Conservation (phyloP, 2,888 invertebrate species). For the Adelognathus sp. region DNA sequence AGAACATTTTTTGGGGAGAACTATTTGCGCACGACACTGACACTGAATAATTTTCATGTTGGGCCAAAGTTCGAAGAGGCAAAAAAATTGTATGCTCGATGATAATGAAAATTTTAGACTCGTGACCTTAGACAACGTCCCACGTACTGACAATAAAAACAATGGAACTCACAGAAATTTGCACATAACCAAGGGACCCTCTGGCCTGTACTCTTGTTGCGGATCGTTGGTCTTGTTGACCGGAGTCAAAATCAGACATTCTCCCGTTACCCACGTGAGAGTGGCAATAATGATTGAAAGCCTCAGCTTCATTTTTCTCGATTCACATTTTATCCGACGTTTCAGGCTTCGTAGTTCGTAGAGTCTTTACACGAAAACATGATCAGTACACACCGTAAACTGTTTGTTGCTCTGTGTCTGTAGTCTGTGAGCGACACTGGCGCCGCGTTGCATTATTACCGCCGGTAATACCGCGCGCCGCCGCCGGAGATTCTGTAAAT, state of each 20-base stretch:
- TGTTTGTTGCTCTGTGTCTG: neutral
- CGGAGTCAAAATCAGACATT: slow-evolving; percentile 59
- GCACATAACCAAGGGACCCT: slow-evolving; percentile 88
- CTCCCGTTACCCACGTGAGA: slow-evolving; percentile 21
- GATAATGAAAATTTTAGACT: neutral
- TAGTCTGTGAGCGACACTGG: neutral
- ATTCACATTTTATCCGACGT: slow-evolving; percentile 12
- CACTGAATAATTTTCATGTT: too few relatives aligned
- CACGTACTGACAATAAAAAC: neutral
- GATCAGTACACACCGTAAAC: too few relatives aligned
- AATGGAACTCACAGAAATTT: slow-evolving; percentile 85
- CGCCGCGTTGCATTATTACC: neutral
- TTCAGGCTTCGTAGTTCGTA: neutral
- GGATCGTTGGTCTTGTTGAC: slow-evolving; percentile 72
- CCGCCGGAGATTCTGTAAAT: too few relatives aligned
- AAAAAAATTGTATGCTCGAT: slow-evolving; percentile 34
- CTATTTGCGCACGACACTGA: too few relatives aligned
- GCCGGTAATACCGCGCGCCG: too few relatives aligned
- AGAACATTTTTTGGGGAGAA: too few relatives aligned
- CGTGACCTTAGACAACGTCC: neutral
- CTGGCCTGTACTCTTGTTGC: slow-evolving; percentile 83
- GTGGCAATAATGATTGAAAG: slow-evolving; percentile 22
- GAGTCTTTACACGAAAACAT: neutral
- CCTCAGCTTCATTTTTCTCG: slow-evolving; percentile 23
- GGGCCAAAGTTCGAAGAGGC: too few relatives aligned